Conservation (phyloP, 2,888 invertebrate genomes). For the Pterostichus madidus region DNA sequence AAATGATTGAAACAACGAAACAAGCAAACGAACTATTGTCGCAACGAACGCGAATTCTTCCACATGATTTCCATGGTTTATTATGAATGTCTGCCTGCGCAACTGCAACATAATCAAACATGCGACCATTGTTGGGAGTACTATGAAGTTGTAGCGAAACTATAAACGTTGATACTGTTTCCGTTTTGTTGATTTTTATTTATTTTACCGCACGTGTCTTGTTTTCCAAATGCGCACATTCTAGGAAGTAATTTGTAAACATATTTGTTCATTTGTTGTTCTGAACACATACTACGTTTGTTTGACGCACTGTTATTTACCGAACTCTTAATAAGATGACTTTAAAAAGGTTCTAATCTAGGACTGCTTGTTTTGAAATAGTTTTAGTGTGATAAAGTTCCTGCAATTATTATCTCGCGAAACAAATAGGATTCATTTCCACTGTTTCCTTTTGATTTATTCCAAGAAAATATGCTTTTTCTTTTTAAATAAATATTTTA, state of each 20-base stretch:
- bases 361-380: no score
- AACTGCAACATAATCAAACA: constrained; percentile 8
- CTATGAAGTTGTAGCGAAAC: not conserved
- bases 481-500: no score
- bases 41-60: not conserved
- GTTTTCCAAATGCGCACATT: constrained; percentile 26
- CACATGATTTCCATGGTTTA: no score
- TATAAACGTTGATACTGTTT: constrained; percentile 1
- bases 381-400: no score
- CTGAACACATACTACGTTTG: constrained; percentile 3
- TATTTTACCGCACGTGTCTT: not conserved
- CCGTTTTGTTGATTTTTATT: constrained; percentile 34
- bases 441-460: no score
- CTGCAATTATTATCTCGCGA: no score
- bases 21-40: not conserved
- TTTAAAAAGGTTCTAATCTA: no score
- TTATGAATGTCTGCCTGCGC: no score
- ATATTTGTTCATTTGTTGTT: constrained; percentile 32
- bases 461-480: no score
- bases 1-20: not conserved
- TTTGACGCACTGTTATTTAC: constrained; percentile 11
- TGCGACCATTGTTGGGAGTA: constrained; percentile 8
- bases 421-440: no score
- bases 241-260: constrained; percentile 41
- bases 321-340: not conserved